These are phyloP conservation scores for Triops cancriformis DNA, from an alignment of 1,140 invertebrate species.

Conservation along the genomic window DNA sequence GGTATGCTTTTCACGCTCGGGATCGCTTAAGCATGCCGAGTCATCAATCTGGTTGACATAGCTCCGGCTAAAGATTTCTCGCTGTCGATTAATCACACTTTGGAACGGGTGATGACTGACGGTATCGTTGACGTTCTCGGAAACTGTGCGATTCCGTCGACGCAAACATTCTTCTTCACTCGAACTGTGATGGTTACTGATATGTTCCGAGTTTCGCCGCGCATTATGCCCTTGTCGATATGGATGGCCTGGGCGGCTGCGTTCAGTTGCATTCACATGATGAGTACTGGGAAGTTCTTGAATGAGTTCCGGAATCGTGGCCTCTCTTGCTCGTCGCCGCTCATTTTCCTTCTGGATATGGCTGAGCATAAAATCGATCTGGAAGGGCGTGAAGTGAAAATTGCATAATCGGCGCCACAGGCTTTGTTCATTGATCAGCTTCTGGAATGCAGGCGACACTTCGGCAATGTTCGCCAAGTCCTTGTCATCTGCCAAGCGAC, in stretches of 20 bases:
- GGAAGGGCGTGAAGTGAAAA: conserved; percentile 83
- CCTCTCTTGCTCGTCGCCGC: conserved; percentile 26
- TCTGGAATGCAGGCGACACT: conserved; percentile 63
- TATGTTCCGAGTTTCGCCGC: neutral
- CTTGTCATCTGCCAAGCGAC: conserved; percentile 80
- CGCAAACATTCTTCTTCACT: neutral
- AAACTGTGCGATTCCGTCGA: conserved; percentile 7
- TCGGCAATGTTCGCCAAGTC: conserved; percentile 67
- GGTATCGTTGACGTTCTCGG: neutral
- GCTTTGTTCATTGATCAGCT: conserved; percentile 74
- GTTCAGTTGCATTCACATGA: neutral
- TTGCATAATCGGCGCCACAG: conserved; percentile 84
- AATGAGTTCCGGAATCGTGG: conserved; percentile 37
- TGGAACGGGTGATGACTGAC: neutral
- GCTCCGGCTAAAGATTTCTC: neutral
- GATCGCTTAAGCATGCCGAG: neutral
- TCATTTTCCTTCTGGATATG: conserved; percentile 32
- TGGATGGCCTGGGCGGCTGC: conserved; percentile 26
- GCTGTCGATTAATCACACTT: conserved; percentile 6
- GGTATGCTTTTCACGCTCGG: neutral
- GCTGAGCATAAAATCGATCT: conserved; percentile 61
- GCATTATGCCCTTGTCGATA: neutral
- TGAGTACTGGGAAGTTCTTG: neutral
- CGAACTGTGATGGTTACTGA: neutral
- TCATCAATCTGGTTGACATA: conserved; percentile 10